Evolutionary conservation across 2,888 invertebrate species (phyloP), one percentile per base, ranked within the genome.

Genomic region (Drosophila longiperda): DNA sequence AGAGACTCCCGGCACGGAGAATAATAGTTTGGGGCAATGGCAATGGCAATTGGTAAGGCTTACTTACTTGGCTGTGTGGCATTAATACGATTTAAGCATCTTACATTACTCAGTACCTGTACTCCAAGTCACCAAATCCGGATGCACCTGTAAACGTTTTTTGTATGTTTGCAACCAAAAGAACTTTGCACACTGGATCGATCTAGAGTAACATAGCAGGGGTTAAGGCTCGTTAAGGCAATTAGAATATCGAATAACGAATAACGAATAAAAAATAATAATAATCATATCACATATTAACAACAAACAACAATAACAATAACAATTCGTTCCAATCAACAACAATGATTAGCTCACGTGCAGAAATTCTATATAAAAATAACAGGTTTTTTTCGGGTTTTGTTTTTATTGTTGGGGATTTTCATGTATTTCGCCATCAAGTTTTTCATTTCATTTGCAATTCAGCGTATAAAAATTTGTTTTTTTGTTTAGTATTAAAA

Each of bases 81-180:
- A 32, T 57, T 40, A 36, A 53, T 6, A 23, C 17, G 17, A 53
- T 34, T 32, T 50, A 45, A 50, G 36, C 11, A 42, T 75, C 65
- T 75, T 73, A 86, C 67, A 54, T 66, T 45, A 34, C 52, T 58
- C 48, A 50, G 52, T 67, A 75, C 74, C 64, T 71, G 64, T n/a
- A 12, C 38, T 66, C 65, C 60, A 40, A 23, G 54, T 23, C 29
- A 33, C 29, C 29, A 26, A 4, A 52, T 17, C 66, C 66, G 9
- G 45, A 20, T 34, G 62, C 40, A 78, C 73, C 84, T 88, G 82
- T 75, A 87, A 90, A 89, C 71, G 68, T 62, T 73, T 73, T 26
- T 61, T 72, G 66, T 73, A 57, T 72, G 72, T 84, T 87, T 87
- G 85, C 85, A 85, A 85, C 89, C 85, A 85, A 85, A 89, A 89